phyloP scores from a whole-genome alignment of 2,888 invertebrate species.

The Drosophila greeni region DNA sequence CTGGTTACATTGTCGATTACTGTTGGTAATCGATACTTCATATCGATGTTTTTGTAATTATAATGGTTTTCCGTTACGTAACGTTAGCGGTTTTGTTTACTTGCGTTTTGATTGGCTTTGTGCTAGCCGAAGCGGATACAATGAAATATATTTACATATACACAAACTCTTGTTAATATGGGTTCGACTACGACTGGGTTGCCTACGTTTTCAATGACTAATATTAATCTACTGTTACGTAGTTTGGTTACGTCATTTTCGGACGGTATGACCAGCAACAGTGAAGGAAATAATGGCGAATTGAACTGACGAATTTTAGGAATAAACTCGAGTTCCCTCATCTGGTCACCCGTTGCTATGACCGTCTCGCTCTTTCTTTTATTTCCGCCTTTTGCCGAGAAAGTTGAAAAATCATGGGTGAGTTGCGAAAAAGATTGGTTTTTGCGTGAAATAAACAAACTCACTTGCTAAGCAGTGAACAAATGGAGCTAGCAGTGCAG shows the following conservation, averaged over 20 bases:
- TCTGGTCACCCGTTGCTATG: slow-evolving; percentile 1
- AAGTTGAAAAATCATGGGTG: slow-evolving; percentile 78
- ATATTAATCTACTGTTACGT: not conserved
- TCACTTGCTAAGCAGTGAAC: slow-evolving; percentile 36
- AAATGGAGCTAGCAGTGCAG: slow-evolving; percentile 39
- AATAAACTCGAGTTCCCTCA: too few relatives aligned
- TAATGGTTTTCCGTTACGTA: too few relatives aligned
- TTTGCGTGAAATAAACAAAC: slow-evolving; percentile 55
- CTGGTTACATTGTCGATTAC: not conserved
- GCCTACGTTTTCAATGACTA: not conserved
- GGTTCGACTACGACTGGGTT: not conserved
- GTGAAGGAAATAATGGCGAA: too few relatives aligned
- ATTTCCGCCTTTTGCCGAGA: slow-evolving; percentile 79
- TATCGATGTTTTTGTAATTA: not conserved
- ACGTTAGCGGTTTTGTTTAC: too few relatives aligned
- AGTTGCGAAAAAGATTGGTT: slow-evolving; percentile 65
- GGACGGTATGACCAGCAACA: not conserved
- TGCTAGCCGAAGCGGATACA: too few relatives aligned
- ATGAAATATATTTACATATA: too few relatives aligned
- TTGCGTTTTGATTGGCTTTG: too few relatives aligned
- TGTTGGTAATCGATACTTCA: not conserved
- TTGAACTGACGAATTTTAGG: not conserved
- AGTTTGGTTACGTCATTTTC: not conserved
- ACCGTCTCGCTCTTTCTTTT: slow-evolving; percentile 74
- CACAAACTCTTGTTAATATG: not conserved